Base-by-base conservation (phyloP, 2,797 vertebrate genomes). In the Rhodeus uyekii region DNA sequence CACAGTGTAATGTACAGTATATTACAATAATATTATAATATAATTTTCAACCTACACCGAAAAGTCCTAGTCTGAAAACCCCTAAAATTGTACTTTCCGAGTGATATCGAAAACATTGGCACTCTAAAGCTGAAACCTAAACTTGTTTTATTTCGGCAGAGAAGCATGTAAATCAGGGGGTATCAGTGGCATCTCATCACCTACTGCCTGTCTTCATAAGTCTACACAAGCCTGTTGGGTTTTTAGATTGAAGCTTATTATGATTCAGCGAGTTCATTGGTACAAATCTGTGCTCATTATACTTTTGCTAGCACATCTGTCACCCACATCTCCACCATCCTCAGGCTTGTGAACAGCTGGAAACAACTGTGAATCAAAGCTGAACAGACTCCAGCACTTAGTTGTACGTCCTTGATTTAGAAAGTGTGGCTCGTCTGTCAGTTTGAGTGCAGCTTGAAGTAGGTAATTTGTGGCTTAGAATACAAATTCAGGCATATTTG, bases 341-440 rank as follows among this genome's bases (percentile, higher is more conserved):
- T 34, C 64, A 44, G 78, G 58, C 69, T 71, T 29, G 42, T 14
- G 72, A 85, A 77, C 83, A 77, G 78, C 79, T 85, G 78, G 65
- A 82, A 77, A 73, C 60, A 48, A 73, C 67, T 58, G 67, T 72
- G 73, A 84, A 84, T 84, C 75, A 82, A 73, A 78, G 68, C 39
- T 71, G 38, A 78, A 68, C 74, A 78, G 60, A 71, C 67, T 81
- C 19, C 16, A 44, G 44, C 24, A 32, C 67, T 78, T 69, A 44
- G 60, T 71, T 27, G n/a, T 44, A 46, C 18, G 46, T 73, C 75
- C 79, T 82, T 81, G 73, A 78, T 55, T 78, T 50, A 48, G 38
- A 81, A 22, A 53, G 64, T 10, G 55, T 36, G 74, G 38, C 65
- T 55, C 27, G 39, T 72, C 44, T 85, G 79, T 38, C 18, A 76